Evolutionary conservation across 2,113 vertebrate species (phyloP).

Genomic region (Elgaria multicarinata): DNA sequence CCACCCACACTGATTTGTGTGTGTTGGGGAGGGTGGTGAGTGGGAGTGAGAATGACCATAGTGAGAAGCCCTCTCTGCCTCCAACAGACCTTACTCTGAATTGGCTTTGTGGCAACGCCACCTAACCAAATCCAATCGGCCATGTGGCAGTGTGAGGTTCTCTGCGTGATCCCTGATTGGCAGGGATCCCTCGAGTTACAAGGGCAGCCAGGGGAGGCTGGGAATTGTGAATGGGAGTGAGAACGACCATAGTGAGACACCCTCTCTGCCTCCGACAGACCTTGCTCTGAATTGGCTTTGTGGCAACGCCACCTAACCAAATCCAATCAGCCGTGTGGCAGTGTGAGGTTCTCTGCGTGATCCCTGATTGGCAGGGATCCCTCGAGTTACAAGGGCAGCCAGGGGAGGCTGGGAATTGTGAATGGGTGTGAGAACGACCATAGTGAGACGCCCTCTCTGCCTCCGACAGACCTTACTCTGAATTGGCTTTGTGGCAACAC

Average conservation of each 20-base stretch:
- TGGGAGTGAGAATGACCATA: neutral
- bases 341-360: neutral
- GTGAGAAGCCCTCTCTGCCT: neutral
- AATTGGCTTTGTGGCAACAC: neutral
- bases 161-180: neutral
- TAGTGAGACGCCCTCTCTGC: neutral
- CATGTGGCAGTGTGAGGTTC: neutral
- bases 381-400: neutral
- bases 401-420: too few species aligned
- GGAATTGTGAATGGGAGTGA: neutral
- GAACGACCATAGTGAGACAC: neutral
- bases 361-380: neutral
- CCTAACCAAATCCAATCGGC: neutral
- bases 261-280: neutral
- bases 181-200: neutral
- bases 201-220: neutral
- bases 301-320: neutral
- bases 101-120: neutral
- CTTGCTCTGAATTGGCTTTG: neutral
- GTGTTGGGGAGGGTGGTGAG: neutral
- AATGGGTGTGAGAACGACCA: neutral
- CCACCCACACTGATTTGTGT: neutral
- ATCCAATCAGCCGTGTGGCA: neutral
- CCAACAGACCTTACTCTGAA: neutral
- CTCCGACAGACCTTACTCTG: neutral